Evolutionary conservation across 2,113 vertebrate genomes (phyloP), one percentile per base, ranked within the genome.

Genomic region (Zapornia atra): DNA sequence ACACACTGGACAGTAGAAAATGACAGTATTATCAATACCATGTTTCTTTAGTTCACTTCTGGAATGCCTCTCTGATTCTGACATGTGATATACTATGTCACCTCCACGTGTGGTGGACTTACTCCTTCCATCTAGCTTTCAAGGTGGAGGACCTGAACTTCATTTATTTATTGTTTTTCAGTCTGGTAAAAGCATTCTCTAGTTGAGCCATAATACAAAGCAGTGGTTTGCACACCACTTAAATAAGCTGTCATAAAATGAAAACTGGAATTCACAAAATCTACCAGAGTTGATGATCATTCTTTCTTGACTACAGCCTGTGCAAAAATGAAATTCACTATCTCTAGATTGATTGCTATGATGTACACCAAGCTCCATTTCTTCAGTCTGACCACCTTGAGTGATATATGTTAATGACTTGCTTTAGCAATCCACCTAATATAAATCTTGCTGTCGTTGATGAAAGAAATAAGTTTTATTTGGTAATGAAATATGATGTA

Each of bases 401-500:
- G 86, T 97, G 96, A 97, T 98, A 91, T 92, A 97, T 90, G 78
- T 94, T 97, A 96, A 97, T 97, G 72, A 72, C 73, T 89, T 95
- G 65, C 56, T 94, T 93, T 92, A 93, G 79, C 60, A 95, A 87
- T 94, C 86, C 69, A 92, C 56, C 56, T 82, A 86, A 83, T 88
- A 96, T 93, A 96, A 97, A 97, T 97, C 95, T 95, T 96, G 36
- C 63, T 95, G 96, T 96, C 79, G n/a, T 31, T 94, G 84, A 96
- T 93, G 91, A 96, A 96, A 95, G 92, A 94, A 97, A 96, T 93
- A 94, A 94, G 85, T 96, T 98, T 94, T 97, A 97, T 97, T 97
- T 97, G 91, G 83, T 96, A 95, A 97, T 97, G 94, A 97, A 98
- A 98, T 98, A 98, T 97, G 98, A 98, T 98, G 97, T 98, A 96